These are phyloP conservation scores for Gobiocypris rarus DNA, from an alignment of 2,113 vertebrate species.

Conservation along the genomic window DNA sequence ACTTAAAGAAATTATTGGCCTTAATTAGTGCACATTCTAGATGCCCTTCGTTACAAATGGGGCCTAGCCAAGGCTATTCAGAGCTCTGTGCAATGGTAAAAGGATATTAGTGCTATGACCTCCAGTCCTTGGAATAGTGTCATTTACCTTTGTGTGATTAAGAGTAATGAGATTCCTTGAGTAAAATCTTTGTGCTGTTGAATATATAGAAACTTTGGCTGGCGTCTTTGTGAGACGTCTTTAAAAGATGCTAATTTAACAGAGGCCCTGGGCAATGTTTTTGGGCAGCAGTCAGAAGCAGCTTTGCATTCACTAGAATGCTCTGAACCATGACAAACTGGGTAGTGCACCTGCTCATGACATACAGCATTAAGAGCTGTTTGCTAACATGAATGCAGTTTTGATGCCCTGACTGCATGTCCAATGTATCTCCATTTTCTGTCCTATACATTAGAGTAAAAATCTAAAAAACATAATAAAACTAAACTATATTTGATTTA, in stretches of 20 bases:
- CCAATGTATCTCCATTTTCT: not conserved
- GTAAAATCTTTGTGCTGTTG: not conserved
- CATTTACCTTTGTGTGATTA: conserved; percentile 35
- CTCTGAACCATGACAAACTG: not conserved
- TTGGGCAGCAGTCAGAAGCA: not conserved
- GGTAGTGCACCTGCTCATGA: not conserved
- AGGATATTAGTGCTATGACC: conserved; percentile 43
- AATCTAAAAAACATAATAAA: too few relatives aligned
- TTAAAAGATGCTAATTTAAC: not conserved
- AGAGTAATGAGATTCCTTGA: conserved; percentile 31
- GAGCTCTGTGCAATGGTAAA: not conserved
- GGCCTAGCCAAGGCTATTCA: conserved; percentile 3
- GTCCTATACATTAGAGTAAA: not conserved
- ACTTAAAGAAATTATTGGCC: conserved; percentile 50
- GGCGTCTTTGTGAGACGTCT: not conserved
- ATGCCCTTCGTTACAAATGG: conserved; percentile 29
- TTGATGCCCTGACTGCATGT: not conserved
- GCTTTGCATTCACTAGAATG: conserved; percentile 10
- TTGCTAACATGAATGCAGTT: not conserved
- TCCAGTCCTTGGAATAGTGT: conserved; percentile 29
- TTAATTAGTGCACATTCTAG: conserved; percentile 44
- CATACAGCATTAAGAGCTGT: not conserved
- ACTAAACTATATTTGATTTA: too few relatives aligned
- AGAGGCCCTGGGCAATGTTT: not conserved
- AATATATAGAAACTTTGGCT: not conserved